phyloP scores from a whole-genome alignment of 2,888 invertebrate species.

The Lepidochitona cinerea region DNA sequence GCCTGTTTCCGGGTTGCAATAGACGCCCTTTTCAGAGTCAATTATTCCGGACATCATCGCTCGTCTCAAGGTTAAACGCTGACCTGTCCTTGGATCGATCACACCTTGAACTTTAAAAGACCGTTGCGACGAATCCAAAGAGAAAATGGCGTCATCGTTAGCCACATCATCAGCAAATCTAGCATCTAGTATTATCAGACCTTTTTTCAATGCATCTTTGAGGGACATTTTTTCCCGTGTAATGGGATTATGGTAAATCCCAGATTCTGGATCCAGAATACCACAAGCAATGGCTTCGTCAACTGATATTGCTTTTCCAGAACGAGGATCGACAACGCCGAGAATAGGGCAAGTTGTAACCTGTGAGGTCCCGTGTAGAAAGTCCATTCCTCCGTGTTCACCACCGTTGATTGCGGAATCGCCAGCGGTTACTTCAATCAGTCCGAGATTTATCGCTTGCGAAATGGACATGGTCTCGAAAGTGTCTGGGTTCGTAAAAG shows the following conservation, averaged over 20 bases:
- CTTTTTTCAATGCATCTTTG: conserved; percentile 81
- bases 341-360: conserved; percentile 44
- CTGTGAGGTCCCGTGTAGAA: conserved; percentile 25
- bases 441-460: conserved; percentile 65
- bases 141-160: background rate
- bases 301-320: conserved; percentile 75
- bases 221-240: conserved; percentile 74
- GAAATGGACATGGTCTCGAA: conserved; percentile 62
- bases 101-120: conserved; percentile 49
- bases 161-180: background rate
- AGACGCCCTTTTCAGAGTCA: conserved; percentile 56
- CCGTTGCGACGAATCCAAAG: conserved; percentile 8
- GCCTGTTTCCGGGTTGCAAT: conserved; percentile 57
- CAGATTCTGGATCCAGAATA: conserved; percentile 81
- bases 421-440: conserved; percentile 57
- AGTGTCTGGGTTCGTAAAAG: conserved; percentile 59
- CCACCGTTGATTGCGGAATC: conserved; percentile 43
- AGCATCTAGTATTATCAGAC: conserved; percentile 64
- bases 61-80: conserved; percentile 51
- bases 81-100: conserved; percentile 52
- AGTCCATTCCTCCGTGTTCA: conserved; percentile 27
- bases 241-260: conserved; percentile 74
- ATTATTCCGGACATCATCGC: conserved; percentile 57
- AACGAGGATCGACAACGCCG: conserved; percentile 60
- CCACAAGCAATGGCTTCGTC: conserved; percentile 83